Evolutionary conservation across 2,888 invertebrate genomes (phyloP), one percentile per base, ranked within the genome.

Genomic region (Drosophila nr. perissopoda): DNA sequence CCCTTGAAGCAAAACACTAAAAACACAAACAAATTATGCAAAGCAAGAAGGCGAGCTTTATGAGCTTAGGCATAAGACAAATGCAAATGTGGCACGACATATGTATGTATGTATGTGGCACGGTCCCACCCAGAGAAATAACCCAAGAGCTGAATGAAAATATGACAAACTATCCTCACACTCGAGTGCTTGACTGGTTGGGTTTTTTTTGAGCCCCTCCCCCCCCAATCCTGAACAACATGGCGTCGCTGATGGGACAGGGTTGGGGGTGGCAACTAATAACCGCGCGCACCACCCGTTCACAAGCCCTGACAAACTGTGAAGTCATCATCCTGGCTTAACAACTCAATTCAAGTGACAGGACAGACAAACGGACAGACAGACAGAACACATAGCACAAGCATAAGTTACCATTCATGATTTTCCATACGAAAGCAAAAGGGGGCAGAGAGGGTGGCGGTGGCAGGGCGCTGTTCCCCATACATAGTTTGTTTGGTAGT

Each of bases 321-420:
- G 91, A 88, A 88, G 88, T 88, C 88, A 88, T 88, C 91, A 88
- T 87, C 90, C 90, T 83, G 83, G 90, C 87, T 87, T 87, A 87
- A 82, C 90, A 90, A 90, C 89, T 87, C 87, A 90, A 90, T 88
- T 87, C 90, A 83, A 80, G 67, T 72, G 81, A 89, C 79, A 74
- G 76, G 54, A 67, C 66, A 66, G 62, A 70, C 63, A 61, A 65
- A 60, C 53, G 38, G 42, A 54, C 59, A 51, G n/a, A 42, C 27
- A 56, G 25, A 40, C 51, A 40, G 34, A 16, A 48, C 48, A 49
- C 42, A 49, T n/a, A 49, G 74, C 58, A 66, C 52, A 68, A 87
- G 83, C 84, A 85, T 85, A 85, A 85, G 85, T 85, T 85, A 77
- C 74, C 89, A 78, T 88, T 88, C 85, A 85, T 82, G 89, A 84